phyloP scores from a whole-genome alignment of 2,113 vertebrate species.

The Sisor rabdophorus region DNA sequence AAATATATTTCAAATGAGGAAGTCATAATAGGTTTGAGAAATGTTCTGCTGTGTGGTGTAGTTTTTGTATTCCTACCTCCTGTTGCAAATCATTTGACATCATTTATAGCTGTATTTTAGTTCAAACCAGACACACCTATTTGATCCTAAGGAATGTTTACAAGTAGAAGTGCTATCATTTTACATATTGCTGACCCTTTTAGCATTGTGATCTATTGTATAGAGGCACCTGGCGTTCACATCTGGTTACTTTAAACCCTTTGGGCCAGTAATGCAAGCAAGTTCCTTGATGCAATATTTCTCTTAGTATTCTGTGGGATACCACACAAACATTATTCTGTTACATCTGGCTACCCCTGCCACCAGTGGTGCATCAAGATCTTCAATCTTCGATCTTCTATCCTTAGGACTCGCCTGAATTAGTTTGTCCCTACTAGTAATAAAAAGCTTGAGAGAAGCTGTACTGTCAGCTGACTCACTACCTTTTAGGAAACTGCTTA shows the following conservation, averaged over 20 bases:
- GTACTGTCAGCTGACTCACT: too few relatives aligned
- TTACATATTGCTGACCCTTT: constrained; percentile 15
- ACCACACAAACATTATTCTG: not conserved
- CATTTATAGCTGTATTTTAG: constrained; percentile 15
- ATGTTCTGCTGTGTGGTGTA: not conserved
- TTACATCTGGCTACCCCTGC: not conserved
- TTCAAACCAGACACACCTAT: not conserved
- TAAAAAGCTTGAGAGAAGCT: too few relatives aligned
- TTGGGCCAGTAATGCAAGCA: constrained; percentile 22
- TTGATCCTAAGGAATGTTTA: not conserved
- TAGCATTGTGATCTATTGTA: constrained; percentile 47
- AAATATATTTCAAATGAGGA: too few relatives aligned
- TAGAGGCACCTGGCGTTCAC: constrained; percentile 50
- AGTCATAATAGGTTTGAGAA: too few relatives aligned
- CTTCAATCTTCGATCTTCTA: too few relatives aligned
- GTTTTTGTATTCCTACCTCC: not conserved
- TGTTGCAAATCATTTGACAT: constrained; percentile 1
- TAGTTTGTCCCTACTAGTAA: too few relatives aligned
- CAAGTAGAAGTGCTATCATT: constrained; percentile 30
- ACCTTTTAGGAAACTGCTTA: too few relatives aligned
- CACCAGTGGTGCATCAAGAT: too few relatives aligned
- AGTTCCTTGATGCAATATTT: constrained; percentile 33
- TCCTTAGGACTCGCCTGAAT: too few relatives aligned
- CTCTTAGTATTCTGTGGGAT: not conserved
- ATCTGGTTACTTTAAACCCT: constrained; percentile 48